Evolutionary conservation across 1,140 invertebrate species (phyloP), one percentile per base, ranked within the genome.

Genomic region (Eupristina koningsbergeri): DNA sequence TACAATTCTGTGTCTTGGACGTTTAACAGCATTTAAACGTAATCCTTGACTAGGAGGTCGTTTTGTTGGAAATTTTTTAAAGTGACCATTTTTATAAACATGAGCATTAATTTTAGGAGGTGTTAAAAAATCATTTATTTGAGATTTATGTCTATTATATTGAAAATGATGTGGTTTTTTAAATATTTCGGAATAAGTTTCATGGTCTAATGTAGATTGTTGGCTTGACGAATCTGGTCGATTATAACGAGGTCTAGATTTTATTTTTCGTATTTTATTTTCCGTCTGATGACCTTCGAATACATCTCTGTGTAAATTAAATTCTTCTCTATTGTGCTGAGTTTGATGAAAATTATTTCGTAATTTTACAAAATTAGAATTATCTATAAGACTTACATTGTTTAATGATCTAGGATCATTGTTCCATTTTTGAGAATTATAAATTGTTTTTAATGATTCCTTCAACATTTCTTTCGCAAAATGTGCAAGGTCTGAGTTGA

Each of bases 381-480:
- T 63, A 45, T 92, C 91, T 0, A 84, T 67, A 0, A 86, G 45
- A 47, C 86, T 90, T 3, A 88, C 86, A 75, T 86, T 82, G 26
- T 84, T 88, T 0, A 85, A 86, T 0, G 84, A 71, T 64, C 84
- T 89, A 8, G 88, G 81, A 78, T 93, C 91, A 26, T 89, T 91
- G 71, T 92, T 93, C 91, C 91, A 93, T 41, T 92, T 92, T 13
- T 92, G 91, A 0, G 91, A 89, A 45, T 90, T 92, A 64, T 93
- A 92, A 41, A 92, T 92, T 0, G 92, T 92, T 80, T 89, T 90
- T 36, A 92, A 63, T 0, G 92, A 93, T 82, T 93, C 91, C 45
- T 90, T 92, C 63, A 93, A 88, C 91, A 93, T 92, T 71, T 93
- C 91, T 67, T 92, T 90, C 0, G 91, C 92, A 71, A 92, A 92